phyloP scores from a whole-genome alignment of 1,140 invertebrate species.

The Condylostylus longicornis region DNA sequence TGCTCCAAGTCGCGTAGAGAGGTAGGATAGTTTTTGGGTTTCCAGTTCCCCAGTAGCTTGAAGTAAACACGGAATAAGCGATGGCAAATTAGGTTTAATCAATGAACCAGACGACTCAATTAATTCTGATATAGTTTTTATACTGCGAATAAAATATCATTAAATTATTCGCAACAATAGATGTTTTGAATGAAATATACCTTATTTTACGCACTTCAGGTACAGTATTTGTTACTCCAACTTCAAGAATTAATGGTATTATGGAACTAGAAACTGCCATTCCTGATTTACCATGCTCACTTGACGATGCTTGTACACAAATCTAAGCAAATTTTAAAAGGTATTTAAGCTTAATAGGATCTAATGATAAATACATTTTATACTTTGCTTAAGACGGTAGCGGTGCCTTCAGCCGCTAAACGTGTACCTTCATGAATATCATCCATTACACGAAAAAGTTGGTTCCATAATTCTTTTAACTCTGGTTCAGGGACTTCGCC shows the following conservation, averaged over 20 bases:
- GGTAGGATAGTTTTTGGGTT: constrained; percentile 57
- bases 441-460: constrained; percentile 79
- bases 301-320: constrained; percentile 61
- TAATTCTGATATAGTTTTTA: constrained; percentile 71
- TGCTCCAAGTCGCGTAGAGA: constrained; percentile 55
- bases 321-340: constrained; percentile 44
- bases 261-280: constrained; percentile 60
- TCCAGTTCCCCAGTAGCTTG: constrained; percentile 75
- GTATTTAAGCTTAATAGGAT: constrained; percentile 7
- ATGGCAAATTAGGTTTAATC: constrained; percentile 62
- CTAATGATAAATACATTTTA: constrained; percentile 11
- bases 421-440: constrained; percentile 84
- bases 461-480: constrained; percentile 61
- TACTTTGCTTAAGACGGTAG: constrained; percentile 65
- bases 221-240: constrained; percentile 62
- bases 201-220: constrained; percentile 61
- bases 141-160: constrained; percentile 38
- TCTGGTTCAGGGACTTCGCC: constrained; percentile 31
- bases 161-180: background rate
- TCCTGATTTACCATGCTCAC: constrained; percentile 59
- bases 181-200: constrained; percentile 19
- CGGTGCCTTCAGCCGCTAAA: constrained; percentile 58
- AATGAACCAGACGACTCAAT: constrained; percentile 60
- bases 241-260: constrained; percentile 63
- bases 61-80: constrained; percentile 67